Evolutionary conservation across 1,140 invertebrate genomes (phyloP), one percentile per base, ranked within the genome.

Genomic region (Drosophila dunni): DNA sequence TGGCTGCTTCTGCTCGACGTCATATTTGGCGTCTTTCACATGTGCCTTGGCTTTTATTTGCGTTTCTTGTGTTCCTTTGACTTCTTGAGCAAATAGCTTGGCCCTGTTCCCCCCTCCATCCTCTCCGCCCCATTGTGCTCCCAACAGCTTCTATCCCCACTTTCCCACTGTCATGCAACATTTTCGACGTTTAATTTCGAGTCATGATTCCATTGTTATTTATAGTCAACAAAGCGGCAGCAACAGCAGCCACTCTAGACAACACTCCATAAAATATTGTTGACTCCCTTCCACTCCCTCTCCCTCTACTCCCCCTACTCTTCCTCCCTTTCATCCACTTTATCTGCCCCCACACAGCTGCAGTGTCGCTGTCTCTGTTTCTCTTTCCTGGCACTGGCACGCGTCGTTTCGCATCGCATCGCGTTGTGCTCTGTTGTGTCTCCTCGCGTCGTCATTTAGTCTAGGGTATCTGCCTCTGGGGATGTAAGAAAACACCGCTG

Each of bases 131-230:
- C 8, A 10, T 29, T 33, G n/a, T 20, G n/a, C 6, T 33, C 5
- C 17, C 15, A 42, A n/a, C 15, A 38, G 40, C 40, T 42, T 44
- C 36, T 13, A 9, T 7, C 9, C 13, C n/a, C 6, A 13, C 36
- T 60, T 7, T 7, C 13, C n/a, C 6, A 13, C 36, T 60, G 56
- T 71, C 66, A 53, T 71, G 67, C 53, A 29, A 61, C 76, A 72
- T 54, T 74, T 71, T 68, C 78, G 78, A 85, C 78, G 81, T 84
- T 84, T 81, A 89, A 88, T 89, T 88, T 88, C 80, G 64, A 88
- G 84, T 89, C 84, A 84, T 88, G 84, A 88, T 84, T 89, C 84
- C 80, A 84, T 88, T 88, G 84, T 88, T 88, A 88, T 88, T 88
- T 88, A 88, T 88, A 88, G 84, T 84, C 78, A 88, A 89, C 82